phyloP scores from a whole-genome alignment of 1,140 invertebrate species.

The Anthonomus grandis region DNA sequence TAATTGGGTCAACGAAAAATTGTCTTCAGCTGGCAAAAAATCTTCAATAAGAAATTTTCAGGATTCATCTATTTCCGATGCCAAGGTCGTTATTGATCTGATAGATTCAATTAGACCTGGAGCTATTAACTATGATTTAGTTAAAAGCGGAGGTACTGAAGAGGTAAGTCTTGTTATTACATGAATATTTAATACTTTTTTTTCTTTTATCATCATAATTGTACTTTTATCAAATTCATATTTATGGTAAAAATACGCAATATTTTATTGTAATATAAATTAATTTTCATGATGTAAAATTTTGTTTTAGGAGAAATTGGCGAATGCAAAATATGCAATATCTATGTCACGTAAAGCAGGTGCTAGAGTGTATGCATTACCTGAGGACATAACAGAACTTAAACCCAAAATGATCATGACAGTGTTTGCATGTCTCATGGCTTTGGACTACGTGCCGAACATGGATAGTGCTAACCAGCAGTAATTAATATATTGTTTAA shows the following conservation, averaged over 20 bases:
- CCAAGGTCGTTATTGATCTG: conserved; percentile 87
- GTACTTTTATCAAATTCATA: background rate
- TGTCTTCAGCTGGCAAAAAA: conserved; percentile 73
- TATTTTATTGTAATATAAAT: background rate
- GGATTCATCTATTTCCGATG: conserved; percentile 82
- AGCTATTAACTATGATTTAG: conserved; percentile 89
- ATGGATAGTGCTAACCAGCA: conserved; percentile 59
- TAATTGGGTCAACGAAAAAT: conserved; percentile 94
- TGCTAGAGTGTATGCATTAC: conserved; percentile 94
- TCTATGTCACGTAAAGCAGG: conserved; percentile 97
- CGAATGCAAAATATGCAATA: conserved; percentile 98
- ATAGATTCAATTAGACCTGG: conserved; percentile 96
- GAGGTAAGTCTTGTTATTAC: conserved; percentile 68
- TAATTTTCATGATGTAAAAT: background rate
- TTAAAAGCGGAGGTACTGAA: conserved; percentile 71
- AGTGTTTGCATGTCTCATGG: conserved; percentile 98
- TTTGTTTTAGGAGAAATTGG: conserved; percentile 77
- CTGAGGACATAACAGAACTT: conserved; percentile 98
- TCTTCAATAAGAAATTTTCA: conserved; percentile 83
- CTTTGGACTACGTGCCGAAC: conserved; percentile 87
- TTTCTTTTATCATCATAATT: conserved; percentile 1
- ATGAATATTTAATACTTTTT: conserved; percentile 3
- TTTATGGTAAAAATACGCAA: background rate
- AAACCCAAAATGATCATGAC: conserved; percentile 99
- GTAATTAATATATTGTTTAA: conserved; percentile 25